phyloP scores from a whole-genome alignment of 2,888 invertebrate genomes.

The Cylindroiulus punctatus region DNA sequence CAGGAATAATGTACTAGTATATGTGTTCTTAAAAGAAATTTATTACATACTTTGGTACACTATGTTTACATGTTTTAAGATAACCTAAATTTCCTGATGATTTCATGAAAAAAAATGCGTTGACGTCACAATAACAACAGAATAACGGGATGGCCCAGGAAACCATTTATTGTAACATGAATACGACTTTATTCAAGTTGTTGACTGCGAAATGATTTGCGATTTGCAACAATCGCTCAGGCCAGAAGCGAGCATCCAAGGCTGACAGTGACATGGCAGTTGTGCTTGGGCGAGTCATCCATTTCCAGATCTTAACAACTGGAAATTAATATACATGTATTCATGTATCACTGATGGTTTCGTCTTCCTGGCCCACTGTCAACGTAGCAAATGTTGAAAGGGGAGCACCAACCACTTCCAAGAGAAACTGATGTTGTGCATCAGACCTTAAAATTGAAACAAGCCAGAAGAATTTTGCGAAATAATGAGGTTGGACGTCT shows the following conservation, averaged over 20 bases:
- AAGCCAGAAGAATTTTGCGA: not conserved
- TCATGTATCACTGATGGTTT: not conserved
- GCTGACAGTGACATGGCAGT: slow-evolving; percentile 12
- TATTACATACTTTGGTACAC: no score
- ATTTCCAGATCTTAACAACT: not conserved
- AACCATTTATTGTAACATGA: not conserved
- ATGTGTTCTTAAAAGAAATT: not conserved
- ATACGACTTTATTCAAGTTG: slow-evolving; percentile 8
- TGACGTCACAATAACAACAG: not conserved
- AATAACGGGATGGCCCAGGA: not conserved
- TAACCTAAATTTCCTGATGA: no score
- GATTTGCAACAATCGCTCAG: not conserved
- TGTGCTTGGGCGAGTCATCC: not conserved
- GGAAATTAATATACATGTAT: slow-evolving; percentile 21
- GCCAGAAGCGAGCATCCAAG: not conserved
- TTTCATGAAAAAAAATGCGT: not conserved
- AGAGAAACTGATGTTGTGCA: not conserved
- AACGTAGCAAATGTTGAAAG: not conserved
- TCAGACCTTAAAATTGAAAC: not conserved
- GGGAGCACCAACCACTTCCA: not conserved
- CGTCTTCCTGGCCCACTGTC: slow-evolving; percentile 37
- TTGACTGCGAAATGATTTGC: slow-evolving; percentile 1
- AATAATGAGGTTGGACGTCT: not conserved
- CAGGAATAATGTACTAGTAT: not conserved
- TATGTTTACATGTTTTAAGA: no score